These are phyloP conservation scores for Dinothrombium tinctorium DNA, from an alignment of 1,140 invertebrate genomes.

Conservation along the genomic window DNA sequence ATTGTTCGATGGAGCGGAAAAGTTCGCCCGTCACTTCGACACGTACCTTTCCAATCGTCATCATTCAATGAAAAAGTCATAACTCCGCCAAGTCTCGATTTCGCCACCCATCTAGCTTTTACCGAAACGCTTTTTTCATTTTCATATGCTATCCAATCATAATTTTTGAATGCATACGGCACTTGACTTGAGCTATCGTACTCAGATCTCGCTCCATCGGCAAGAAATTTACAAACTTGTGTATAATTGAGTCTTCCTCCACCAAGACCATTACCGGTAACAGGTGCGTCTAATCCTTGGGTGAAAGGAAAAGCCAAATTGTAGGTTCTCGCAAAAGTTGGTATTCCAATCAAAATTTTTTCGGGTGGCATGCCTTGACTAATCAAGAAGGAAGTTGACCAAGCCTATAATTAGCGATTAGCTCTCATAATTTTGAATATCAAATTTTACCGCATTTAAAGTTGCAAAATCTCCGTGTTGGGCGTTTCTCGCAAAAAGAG, in stretches of 20 bases:
- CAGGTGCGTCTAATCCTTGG: conserved; percentile 39
- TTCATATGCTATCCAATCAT: conserved; percentile 75
- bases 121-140: conserved; percentile 40
- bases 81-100: conserved; percentile 14
- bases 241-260: conserved; percentile 13
- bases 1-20: conserved; percentile 9
- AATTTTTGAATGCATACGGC: conserved; percentile 44
- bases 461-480: conserved; percentile 40
- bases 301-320: conserved; percentile 40
- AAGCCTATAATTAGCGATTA: conserved; percentile 25
- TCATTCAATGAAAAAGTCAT: conserved; percentile 17
- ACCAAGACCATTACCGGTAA: conserved; percentile 39
- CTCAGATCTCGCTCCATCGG: conserved; percentile 16
- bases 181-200: conserved; percentile 42
- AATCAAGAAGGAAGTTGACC: conserved; percentile 52
- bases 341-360: conserved; percentile 66
- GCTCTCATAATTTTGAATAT: neutral
- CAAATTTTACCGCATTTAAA: conserved; percentile 36
- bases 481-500: conserved; percentile 30
- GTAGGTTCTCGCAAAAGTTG: conserved; percentile 67
- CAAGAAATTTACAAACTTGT: conserved; percentile 13
- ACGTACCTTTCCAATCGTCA: conserved; percentile 15
- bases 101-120: conserved; percentile 32
- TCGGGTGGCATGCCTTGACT: conserved; percentile 46
- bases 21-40: conserved; percentile 4